Evolutionary conservation across 2,888 invertebrate genomes (phyloP).

Genomic region (Euzophera pinguis): DNA sequence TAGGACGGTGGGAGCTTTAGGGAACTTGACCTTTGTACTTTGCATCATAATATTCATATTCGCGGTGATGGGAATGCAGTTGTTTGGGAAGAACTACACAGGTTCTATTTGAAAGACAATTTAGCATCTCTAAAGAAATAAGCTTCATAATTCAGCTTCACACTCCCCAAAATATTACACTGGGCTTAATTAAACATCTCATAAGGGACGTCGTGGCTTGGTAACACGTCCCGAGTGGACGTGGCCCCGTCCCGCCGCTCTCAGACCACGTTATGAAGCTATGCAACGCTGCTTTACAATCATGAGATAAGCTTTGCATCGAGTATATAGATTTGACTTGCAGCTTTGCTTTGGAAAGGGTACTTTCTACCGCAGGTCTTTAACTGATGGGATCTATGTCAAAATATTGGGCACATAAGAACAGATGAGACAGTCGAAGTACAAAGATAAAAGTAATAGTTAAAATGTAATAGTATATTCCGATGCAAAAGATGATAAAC

Average conservation of each 20-base stretch:
- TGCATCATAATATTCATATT: conserved; percentile 98
- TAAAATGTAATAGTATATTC: conserved; percentile 31
- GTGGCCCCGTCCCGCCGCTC: conserved; percentile 35
- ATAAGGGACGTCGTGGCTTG: conserved; percentile 74
- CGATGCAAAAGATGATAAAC: conserved; percentile 57
- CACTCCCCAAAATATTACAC: conserved; percentile 73
- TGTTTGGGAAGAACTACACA: conserved; percentile 94
- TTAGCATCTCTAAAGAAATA: conserved; percentile 72
- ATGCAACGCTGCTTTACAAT: conserved; percentile 74
- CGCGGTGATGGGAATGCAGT: conserved; percentile 98
- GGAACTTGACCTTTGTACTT: conserved; percentile 96
- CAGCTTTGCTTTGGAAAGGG: conserved; percentile 75
- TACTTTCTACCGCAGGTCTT: conserved; percentile 66
- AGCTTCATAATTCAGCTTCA: conserved; percentile 78
- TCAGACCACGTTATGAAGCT: conserved; percentile 71
- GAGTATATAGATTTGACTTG: conserved; percentile 75
- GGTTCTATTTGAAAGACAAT: conserved; percentile 80
- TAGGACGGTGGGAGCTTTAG: conserved; percentile 95
- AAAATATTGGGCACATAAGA: conserved; percentile 25
- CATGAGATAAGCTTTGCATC: conserved; percentile 76
- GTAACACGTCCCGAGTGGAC: conserved; percentile 57
- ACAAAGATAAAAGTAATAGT: conserved; percentile 31
- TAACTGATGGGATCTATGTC: conserved; percentile 77
- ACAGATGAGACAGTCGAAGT: conserved; percentile 32
- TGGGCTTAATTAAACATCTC: conserved; percentile 74